These are phyloP conservation scores for Epistrophella euchroma DNA, from an alignment of 2,888 invertebrate genomes.

Conservation along the genomic window DNA sequence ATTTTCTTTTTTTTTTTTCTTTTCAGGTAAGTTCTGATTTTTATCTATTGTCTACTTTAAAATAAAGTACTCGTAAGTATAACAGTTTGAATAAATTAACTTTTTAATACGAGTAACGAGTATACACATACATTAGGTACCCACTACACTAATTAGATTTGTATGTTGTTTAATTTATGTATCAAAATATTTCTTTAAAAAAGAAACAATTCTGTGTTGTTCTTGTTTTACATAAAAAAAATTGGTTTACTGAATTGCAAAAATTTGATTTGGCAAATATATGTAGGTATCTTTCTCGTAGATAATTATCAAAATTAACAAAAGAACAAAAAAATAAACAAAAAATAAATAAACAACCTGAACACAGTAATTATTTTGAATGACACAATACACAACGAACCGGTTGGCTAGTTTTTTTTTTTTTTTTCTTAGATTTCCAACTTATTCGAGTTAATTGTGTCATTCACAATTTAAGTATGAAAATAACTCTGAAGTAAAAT, in stretches of 20 bases:
- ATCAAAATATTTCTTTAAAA: neutral
- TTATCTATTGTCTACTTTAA: neutral
- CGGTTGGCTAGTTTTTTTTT: conserved; percentile 25
- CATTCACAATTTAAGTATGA: conserved; percentile 38
- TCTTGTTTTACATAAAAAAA: conserved; percentile 4
- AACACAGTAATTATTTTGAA: conserved; percentile 35
- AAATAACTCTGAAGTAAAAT: neutral
- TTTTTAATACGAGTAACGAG: neutral
- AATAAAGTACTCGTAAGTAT: neutral
- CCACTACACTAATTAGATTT: neutral
- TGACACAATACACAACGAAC: conserved; percentile 25
- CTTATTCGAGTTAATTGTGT: conserved; percentile 52
- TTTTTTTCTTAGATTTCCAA: conserved; percentile 3
- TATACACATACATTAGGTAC: too few relatives aligned
- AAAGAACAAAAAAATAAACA: neutral
- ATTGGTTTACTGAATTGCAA: conserved; percentile 15
- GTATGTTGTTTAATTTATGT: neutral
- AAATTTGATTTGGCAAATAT: neutral
- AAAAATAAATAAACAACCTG: conserved; percentile 19
- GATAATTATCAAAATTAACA: neutral
- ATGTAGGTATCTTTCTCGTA: too few relatives aligned
- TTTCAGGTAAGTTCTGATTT: conserved; percentile 31
- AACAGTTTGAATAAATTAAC: conserved; percentile 6
- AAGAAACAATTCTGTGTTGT: neutral
- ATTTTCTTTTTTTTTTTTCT: conserved; percentile 6